Percentiles rank a stretch among this genome's conserved stretches.
Evolutionary conservation across 2,888 invertebrate genomes (phyloP).

Genomic region (Melangyna quadrimaculata): DNA sequence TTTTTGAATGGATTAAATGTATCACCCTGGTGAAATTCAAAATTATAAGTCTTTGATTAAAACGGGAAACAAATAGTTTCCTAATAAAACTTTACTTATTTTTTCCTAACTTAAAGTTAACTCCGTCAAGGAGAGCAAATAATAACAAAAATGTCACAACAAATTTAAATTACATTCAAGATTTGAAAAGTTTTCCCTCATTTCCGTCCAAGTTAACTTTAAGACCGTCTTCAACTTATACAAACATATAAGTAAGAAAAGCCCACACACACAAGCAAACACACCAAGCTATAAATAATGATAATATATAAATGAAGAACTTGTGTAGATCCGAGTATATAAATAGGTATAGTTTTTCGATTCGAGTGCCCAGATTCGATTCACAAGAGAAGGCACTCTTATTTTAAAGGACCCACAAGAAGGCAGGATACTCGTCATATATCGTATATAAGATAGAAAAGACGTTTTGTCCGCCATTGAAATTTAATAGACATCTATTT

Average conservation of each 20-base stretch:
- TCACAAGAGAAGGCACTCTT: conserved; percentile 37
- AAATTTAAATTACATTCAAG: conserved; percentile 31
- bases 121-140: neutral
- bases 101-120: neutral
- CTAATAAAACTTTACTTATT: neutral
- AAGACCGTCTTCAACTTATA: neutral
- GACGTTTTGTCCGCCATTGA: neutral
- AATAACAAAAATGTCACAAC: neutral
- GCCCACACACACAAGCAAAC: neutral
- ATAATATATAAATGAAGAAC: conserved; percentile 56
- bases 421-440: neutral
- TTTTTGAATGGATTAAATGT: neutral
- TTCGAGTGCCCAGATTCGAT: conserved; percentile 41
- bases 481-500: conserved; percentile 25
- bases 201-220: neutral
- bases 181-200: conserved; percentile 58
- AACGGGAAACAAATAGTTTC: neutral
- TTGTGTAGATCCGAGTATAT: neutral
- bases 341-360: neutral
- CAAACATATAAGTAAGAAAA: neutral
- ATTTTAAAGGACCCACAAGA: conserved; percentile 32
- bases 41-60: neutral
- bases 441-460: neutral
- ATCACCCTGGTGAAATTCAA: neutral
- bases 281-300: neutral